phyloP scores from a whole-genome alignment of 2,888 invertebrate genomes.

The Didymodactylos carnosus region DNA sequence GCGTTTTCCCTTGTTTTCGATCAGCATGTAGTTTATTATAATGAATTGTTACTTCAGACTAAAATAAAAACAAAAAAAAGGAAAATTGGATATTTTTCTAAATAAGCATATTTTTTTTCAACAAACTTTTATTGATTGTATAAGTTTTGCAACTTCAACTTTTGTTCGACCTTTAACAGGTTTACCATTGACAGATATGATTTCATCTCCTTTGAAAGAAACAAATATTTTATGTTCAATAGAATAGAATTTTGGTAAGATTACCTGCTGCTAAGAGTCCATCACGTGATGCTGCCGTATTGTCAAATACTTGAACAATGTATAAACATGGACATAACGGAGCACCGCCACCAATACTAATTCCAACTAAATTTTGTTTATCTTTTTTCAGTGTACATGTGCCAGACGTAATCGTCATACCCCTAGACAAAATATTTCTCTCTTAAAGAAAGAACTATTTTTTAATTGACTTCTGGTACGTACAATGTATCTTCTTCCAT shows the following conservation, averaged over 20 bases:
- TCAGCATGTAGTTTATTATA: slow-evolving; percentile 96
- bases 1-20: slow-evolving; percentile 74
- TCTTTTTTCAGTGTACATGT: slow-evolving; percentile 73
- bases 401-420: slow-evolving; percentile 89
- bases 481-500: slow-evolving; percentile 13
- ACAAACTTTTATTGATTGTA: slow-evolving; percentile 62
- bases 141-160: slow-evolving; percentile 94
- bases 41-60: slow-evolving; percentile 74
- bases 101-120: not conserved
- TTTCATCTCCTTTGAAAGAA: slow-evolving; percentile 51
- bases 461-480: not conserved
- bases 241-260: not conserved
- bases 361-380: slow-evolving; percentile 71
- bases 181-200: slow-evolving; percentile 74
- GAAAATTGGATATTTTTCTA: slow-evolving; percentile 1
- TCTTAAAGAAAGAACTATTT: not conserved
- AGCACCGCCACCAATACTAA: slow-evolving; percentile 73
- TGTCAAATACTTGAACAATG: slow-evolving; percentile 94
- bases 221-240: not conserved
- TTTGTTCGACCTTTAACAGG: slow-evolving; percentile 89
- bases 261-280: slow-evolving; percentile 67
- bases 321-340: slow-evolving; percentile 84
- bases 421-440: slow-evolving; percentile 45
- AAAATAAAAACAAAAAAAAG: not conserved
- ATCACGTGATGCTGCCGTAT: slow-evolving; percentile 77